Percentiles rank a stretch among this genome's conserved stretches.
Evolutionary conservation across 1,140 invertebrate species (phyloP).

Genomic region (Diorhabda carinulata): DNA sequence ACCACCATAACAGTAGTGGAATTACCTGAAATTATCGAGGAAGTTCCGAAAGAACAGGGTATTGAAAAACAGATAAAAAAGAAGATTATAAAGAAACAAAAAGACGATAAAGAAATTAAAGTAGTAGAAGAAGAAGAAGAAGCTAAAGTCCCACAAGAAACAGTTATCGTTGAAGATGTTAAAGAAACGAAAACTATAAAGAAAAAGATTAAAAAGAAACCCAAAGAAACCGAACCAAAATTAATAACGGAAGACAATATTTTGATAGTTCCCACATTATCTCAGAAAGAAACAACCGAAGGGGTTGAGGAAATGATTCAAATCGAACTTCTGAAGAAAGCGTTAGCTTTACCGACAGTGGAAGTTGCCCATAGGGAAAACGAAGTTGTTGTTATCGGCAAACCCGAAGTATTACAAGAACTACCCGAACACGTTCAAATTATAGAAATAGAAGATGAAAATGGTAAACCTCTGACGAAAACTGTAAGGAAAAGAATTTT

Average conservation of each 20-base stretch:
- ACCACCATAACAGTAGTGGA: constrained; percentile 46
- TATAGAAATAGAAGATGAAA: constrained; percentile 4
- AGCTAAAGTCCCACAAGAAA: constrained; percentile 43
- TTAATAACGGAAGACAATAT: constrained; percentile 34
- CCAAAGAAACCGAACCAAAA: constrained; percentile 22
- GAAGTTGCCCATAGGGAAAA: constrained; percentile 37
- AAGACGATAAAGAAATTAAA: constrained; percentile 41
- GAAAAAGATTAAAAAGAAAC: constrained; percentile 37
- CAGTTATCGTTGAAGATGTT: constrained; percentile 40
- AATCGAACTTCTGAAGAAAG: constrained; percentile 26
- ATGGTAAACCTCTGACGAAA: constrained; percentile 10
- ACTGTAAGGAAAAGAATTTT: constrained; percentile 1
- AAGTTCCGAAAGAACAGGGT: constrained; percentile 34
- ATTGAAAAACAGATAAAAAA: constrained; percentile 41
- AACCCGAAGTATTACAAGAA: constrained; percentile 31
- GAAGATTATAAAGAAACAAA: constrained; percentile 40
- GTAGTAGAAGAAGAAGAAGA: constrained; percentile 45
- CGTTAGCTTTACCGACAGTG: constrained; percentile 23
- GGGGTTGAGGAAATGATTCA: constrained; percentile 35
- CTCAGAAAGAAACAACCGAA: constrained; percentile 21
- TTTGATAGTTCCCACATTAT: constrained; percentile 24
- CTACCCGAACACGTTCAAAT: constrained; percentile 31
- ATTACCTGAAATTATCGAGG: constrained; percentile 33
- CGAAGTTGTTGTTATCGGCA: constrained; percentile 39
- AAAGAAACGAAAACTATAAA: constrained; percentile 40